Conservation (phyloP, 2,888 invertebrate species). For the Dryadula phaetusa region DNA sequence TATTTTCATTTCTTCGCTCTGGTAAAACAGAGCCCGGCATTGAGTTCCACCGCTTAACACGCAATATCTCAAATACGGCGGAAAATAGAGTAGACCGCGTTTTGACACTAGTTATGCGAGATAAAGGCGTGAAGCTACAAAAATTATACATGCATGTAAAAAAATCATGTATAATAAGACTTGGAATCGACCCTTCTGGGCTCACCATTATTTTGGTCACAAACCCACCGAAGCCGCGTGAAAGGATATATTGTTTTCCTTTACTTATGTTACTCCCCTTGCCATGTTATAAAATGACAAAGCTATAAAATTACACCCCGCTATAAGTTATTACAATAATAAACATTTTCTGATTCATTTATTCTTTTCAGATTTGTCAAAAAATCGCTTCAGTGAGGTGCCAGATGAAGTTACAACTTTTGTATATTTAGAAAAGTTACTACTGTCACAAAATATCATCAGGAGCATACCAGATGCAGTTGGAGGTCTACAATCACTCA, state of each 20-base stretch:
- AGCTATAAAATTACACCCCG: constrained; percentile 30
- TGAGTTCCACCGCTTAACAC: too few relatives aligned
- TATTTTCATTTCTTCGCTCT: too few relatives aligned
- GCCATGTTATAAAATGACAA: constrained; percentile 14
- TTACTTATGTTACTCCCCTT: constrained; percentile 27
- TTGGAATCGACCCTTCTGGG: not conserved
- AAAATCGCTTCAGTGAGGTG: constrained; percentile 91
- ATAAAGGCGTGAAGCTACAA: too few relatives aligned
- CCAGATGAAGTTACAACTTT: constrained; percentile 95
- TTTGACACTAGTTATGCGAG: too few relatives aligned
- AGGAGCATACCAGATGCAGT: constrained; percentile 94
- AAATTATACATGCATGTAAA: too few relatives aligned
- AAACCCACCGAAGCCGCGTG: constrained; percentile 48
- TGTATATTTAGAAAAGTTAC: constrained; percentile 93
- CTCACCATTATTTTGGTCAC: constrained; percentile 50
- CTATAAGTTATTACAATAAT: constrained; percentile 4
- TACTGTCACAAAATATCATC: constrained; percentile 96
- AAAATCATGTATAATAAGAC: not conserved
- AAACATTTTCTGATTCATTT: constrained; percentile 5
- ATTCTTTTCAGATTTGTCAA: constrained; percentile 81
- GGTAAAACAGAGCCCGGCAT: too few relatives aligned
- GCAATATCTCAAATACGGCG: too few relatives aligned
- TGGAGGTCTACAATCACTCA: constrained; percentile 92
- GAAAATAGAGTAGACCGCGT: too few relatives aligned
- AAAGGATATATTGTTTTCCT: constrained; percentile 50